Percentiles rank a stretch among this genome's conserved stretches.
Evolutionary conservation across 2,113 vertebrate species (phyloP).

Genomic region (Terrapene triunguis): DNA sequence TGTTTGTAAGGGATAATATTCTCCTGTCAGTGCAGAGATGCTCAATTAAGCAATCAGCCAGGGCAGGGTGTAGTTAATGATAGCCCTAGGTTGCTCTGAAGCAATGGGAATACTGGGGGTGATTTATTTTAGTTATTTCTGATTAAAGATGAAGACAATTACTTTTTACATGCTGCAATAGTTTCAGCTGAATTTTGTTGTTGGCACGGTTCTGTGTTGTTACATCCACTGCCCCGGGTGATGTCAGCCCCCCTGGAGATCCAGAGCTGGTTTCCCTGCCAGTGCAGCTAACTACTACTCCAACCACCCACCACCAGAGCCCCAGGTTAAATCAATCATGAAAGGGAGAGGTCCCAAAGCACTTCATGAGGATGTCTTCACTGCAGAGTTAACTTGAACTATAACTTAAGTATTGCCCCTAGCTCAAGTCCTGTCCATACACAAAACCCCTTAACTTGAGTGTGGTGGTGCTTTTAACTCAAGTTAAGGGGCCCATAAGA

Average conservation of each 20-base stretch:
- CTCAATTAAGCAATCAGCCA: conserved; percentile 56
- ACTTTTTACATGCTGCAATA: conserved; percentile 37
- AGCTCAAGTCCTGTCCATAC: background rate
- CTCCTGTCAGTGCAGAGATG: conserved; percentile 34
- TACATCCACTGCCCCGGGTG: conserved; percentile 30
- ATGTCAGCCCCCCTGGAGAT: background rate
- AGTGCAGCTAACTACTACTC: conserved; percentile 30
- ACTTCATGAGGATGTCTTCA: background rate
- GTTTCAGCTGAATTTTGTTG: background rate
- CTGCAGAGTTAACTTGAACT: background rate
- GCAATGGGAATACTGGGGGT: conserved; percentile 38
- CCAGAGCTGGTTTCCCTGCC: conserved; percentile 18
- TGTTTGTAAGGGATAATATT: conserved; percentile 33
- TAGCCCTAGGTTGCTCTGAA: conserved; percentile 33
- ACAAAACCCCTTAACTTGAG: background rate
- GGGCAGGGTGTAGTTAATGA: conserved; percentile 26
- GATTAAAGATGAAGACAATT: conserved; percentile 49
- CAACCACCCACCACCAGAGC: background rate
- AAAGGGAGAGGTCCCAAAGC: background rate
- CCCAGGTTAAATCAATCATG: background rate
- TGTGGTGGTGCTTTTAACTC: conserved; percentile 44
- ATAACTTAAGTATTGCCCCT: background rate
- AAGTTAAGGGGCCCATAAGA: background rate
- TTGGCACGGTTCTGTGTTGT: conserved; percentile 21
- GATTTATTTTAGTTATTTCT: conserved; percentile 36